Evolutionary conservation across 2,113 vertebrate genomes (phyloP).

Genomic region (Cryptomyrus ogoouensis): DNA sequence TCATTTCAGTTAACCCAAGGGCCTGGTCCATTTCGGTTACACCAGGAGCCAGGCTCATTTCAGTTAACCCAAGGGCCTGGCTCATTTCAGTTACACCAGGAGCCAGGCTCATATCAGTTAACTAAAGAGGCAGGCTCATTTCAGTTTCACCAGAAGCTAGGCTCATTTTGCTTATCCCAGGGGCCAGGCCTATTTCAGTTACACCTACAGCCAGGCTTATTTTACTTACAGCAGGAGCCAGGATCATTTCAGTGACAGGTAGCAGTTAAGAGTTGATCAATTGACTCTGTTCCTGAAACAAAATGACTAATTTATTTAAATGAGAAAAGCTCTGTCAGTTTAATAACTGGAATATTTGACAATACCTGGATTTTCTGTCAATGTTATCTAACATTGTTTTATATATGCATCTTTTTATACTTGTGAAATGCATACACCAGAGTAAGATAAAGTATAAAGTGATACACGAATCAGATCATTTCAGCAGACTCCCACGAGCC

Average conservation of each 20-base stretch:
- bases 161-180: too few relatives aligned
- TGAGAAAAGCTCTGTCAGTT: neutral
- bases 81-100: neutral
- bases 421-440: neutral
- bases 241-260: neutral
- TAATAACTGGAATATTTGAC: neutral
- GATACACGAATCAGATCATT: neutral
- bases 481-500: neutral
- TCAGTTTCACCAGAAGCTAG: neutral
- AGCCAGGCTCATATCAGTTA: neutral
- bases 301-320: neutral
- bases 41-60: neutral
- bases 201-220: neutral
- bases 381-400: neutral
- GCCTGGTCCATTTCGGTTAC: too few relatives aligned
- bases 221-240: neutral
- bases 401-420: slow-evolving; percentile 3
- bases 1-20: neutral
- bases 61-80: neutral
- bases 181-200: neutral
- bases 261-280: neutral
- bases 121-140: neutral
- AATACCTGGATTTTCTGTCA: neutral
- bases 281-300: neutral
- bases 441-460: neutral